Evolutionary conservation across 2,113 vertebrate genomes (phyloP).

Genomic region (Pedetes capensis): DNA sequence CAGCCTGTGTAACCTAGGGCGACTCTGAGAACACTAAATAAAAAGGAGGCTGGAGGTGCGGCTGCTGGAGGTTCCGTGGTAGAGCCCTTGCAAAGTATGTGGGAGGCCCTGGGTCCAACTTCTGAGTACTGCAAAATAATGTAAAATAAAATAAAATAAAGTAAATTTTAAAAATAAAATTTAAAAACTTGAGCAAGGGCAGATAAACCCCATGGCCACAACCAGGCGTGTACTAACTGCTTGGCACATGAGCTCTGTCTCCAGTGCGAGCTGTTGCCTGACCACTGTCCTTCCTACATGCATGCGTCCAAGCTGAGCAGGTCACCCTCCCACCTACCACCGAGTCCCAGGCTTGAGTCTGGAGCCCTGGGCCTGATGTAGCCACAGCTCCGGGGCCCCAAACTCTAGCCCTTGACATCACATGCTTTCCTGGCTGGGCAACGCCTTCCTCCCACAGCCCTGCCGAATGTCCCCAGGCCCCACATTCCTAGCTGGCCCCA

Average conservation of each 20-base stretch:
- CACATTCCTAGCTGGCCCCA: slow-evolving; percentile 46
- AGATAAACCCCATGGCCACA: fast-evolving
- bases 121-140: too few species aligned
- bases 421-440: background rate
- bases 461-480: background rate
- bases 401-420: background rate
- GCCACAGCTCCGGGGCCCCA: background rate
- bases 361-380: fast-evolving
- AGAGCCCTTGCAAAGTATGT: too few species aligned
- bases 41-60: too few species aligned
- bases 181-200: background rate
- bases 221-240: fast-evolving
- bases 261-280: fast-evolving
- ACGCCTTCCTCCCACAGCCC: slow-evolving; percentile 65
- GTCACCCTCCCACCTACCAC: background rate
- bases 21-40: too few species aligned
- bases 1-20: too few species aligned
- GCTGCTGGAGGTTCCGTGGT: too few species aligned
- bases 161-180: too few species aligned
- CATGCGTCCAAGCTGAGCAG: fast-evolving
- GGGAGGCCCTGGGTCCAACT: too few species aligned
- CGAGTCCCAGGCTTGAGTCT: fast-evolving
- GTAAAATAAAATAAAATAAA: too few species aligned
- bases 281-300: background rate
- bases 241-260: fast-evolving